A percentile compares a stretch with the other conserved stretches of the same genome.
Evolutionary conservation across 2,113 vertebrate species (phyloP).

Genomic region (Castor canadensis): DNA sequence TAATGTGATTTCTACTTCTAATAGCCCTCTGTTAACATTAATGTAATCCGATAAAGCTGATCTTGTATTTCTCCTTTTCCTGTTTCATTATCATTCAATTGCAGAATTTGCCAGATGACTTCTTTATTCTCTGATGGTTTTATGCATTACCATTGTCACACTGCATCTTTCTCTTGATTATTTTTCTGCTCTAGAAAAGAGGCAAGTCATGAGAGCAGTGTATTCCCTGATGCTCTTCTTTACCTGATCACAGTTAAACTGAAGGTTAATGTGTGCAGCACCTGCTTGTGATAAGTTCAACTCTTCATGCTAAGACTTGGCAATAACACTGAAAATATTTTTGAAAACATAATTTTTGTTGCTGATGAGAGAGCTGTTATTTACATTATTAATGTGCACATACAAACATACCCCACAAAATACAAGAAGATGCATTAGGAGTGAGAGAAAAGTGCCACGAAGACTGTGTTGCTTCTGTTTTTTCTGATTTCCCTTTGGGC

Average conservation of each 20-base stretch:
- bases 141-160: slow-evolving; percentile 63
- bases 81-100: slow-evolving; percentile 76
- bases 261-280: neutral
- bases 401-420: neutral
- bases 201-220: neutral
- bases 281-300: neutral
- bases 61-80: slow-evolving; percentile 61
- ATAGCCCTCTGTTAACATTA: slow-evolving; percentile 62
- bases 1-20: slow-evolving; percentile 67
- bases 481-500: neutral
- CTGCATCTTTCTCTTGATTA: slow-evolving; percentile 64
- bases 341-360: slow-evolving; percentile 21
- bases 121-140: slow-evolving; percentile 68
- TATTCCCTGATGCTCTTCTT: neutral
- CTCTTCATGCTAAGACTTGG: neutral
- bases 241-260: slow-evolving; percentile 24
- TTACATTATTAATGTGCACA: neutral
- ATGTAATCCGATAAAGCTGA: slow-evolving; percentile 75
- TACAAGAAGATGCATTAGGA: neutral
- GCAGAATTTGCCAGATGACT: slow-evolving; percentile 63
- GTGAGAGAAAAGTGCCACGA: neutral
- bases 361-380: neutral
- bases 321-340: neutral
- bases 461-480: neutral
- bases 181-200: slow-evolving; percentile 24